These are phyloP conservation scores for Anser brachyrhynchus DNA, from an alignment of 2,113 vertebrate genomes.

Conservation along the genomic window DNA sequence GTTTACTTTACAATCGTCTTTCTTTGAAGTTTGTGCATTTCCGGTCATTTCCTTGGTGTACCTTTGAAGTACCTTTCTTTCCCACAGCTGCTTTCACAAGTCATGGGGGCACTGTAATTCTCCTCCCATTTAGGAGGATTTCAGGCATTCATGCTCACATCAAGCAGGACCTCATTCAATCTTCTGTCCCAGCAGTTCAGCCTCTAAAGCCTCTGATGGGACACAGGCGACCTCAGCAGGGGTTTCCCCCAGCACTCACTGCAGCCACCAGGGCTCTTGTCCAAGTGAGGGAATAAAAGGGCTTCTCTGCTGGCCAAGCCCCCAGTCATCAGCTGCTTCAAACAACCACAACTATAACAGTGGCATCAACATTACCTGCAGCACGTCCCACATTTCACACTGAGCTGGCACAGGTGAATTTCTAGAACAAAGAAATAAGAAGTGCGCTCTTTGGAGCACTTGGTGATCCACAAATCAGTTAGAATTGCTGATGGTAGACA, in stretches of 20 bases:
- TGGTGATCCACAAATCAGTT: background rate
- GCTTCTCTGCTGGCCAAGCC: background rate
- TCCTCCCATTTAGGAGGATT: background rate
- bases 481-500: background rate
- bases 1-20: background rate
- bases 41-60: background rate
- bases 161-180: background rate
- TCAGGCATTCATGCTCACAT: background rate
- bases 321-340: background rate
- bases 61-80: background rate
- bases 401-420: background rate
- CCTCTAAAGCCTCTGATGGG: background rate
- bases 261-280: accelerated
- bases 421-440: background rate
- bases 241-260: accelerated
- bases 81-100: background rate
- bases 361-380: background rate
- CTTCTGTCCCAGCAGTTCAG: background rate
- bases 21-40: background rate
- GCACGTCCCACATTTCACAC: background rate
- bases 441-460: background rate
- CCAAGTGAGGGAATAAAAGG: accelerated
- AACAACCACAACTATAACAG: background rate
- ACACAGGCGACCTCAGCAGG: background rate
- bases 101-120: background rate